Base-by-base conservation (phyloP, 2,113 vertebrate genomes). In the Cygnus buccinator region DNA sequence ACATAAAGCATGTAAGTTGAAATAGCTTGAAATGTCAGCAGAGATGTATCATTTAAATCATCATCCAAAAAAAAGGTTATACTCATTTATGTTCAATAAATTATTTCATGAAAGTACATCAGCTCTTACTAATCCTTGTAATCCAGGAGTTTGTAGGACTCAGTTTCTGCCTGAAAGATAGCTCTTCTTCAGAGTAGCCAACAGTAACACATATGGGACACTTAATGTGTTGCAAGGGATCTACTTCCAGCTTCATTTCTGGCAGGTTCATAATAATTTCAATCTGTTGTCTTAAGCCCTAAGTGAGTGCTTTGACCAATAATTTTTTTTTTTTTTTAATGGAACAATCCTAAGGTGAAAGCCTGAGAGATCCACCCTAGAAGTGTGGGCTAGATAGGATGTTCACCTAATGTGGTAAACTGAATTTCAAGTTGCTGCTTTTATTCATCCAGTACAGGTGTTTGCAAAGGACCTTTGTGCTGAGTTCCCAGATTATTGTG, bases 1-100 rank as follows among this genome's bases (percentile, higher is more conserved):
- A 95, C 82, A 87, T 98, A 62, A 99, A 99, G 97, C 98, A 96
- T 66, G 99, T 99, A 97, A 87, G 98, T 95, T 78, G 70, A 83
- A 70, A 82, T 80, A 57, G 23, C 70, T 21, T 85, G 58, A 73
- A 71, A 39, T 77, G 65, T 89, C 28, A 86, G 26, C 26, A 16
- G 23, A 54, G 33, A 31, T 28, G 66, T 52, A 33, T 55, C 46
- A 62, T 50, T 68, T 66, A 33, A n/a, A 46, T 52, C 23, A 52
- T 52, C 50, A 59, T 19, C 44, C 10, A 16, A 44, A n/a, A 59
- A 52, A 52, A 52, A 26, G 68, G n/a, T n/a, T 83, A 37, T 84
- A 66, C 41, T 93, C 72, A 84, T 26, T 70, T 25, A 28, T 39
- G 37, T 63, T 62, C 23, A 48, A n/a, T 11, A 46, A 68, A 48